Evolutionary conservation across 2,797 vertebrate species (phyloP), one percentile per base, ranked within the genome.

Genomic region (Parauchenoglanis ngamensis): DNA sequence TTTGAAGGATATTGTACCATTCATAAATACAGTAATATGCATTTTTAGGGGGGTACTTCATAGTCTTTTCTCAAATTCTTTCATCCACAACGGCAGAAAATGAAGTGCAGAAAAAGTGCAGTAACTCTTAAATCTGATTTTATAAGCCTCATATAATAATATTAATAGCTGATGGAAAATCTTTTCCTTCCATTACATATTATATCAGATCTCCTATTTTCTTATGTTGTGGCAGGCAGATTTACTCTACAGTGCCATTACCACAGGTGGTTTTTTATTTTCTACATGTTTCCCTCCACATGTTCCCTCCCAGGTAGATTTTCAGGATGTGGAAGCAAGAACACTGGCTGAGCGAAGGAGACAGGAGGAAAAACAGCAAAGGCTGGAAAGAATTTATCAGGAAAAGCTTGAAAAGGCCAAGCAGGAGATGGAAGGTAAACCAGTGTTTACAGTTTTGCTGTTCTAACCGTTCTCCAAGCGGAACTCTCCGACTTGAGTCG

Each of bases 351-450:
- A 99, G 87, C 96, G 97, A 87, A 96, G 92, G 80, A 95, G 96
- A 68, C 96, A 96, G 76, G 97, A 97, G 79, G 97, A 98, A 73
- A 97, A 95, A 85, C 96, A 93, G 84, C 96, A 94, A 86, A 96
- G 94, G 56, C 57, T 98, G 91, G 95, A 97, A 49, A 95, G 91
- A 28, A 93, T 99, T 92, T 96, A 98, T 89, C 96, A 94, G 86
- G 96, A 96, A 52, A 96, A 95, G 91, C 96, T 96, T 67, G 94
- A 96, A 82, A 95, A 92, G 90, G 97, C 96, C 0, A 92, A 92
- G 80, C 94, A 90, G 88, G 97, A 99, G 88, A 97, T 99, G 97
- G 95, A 96, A 92, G 98, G 98, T 96, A 89, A 23, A 12, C 7
- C 19, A 65, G 2, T 17, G 61, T 63, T 44, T 44, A 44, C n/a